A percentile compares a stretch with the other conserved stretches of the same genome.
phyloP scores from a whole-genome alignment of 2,797 vertebrate genomes.

The Gadopsis marmoratus region DNA sequence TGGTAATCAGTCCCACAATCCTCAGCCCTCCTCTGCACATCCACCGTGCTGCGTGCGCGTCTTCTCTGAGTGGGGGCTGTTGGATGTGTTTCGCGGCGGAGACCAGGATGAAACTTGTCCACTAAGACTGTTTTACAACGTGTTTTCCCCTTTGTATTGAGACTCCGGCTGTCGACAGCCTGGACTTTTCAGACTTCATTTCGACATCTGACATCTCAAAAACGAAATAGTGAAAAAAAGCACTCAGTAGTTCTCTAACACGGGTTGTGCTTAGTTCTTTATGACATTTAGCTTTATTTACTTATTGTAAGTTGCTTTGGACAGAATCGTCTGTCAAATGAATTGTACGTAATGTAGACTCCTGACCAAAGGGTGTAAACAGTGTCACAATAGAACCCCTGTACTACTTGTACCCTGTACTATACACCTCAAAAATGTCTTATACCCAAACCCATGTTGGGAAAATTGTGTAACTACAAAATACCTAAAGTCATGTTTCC shows the following conservation, averaged over 20 bases:
- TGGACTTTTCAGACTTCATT: background rate
- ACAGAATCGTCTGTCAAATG: background rate
- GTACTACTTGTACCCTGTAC: no score
- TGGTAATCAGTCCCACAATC: constrained; percentile 82
- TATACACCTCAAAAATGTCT: background rate
- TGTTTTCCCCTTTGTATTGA: background rate
- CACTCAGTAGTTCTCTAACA: background rate
- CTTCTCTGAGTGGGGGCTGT: constrained; percentile 4
- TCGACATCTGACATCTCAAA: background rate
- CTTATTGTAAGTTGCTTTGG: background rate
- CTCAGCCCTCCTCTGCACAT: constrained; percentile 65
- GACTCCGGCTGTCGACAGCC: background rate
- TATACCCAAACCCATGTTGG: background rate
- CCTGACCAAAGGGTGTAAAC: background rate
- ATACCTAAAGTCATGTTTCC: background rate
- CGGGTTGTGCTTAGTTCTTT: background rate
- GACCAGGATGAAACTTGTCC: constrained; percentile 28
- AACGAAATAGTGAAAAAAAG: background rate
- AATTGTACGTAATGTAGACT: background rate
- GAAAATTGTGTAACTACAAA: background rate
- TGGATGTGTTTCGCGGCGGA: background rate
- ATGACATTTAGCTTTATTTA: background rate
- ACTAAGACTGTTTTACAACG: background rate
- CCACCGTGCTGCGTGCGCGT: constrained; percentile 13
- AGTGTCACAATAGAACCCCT: background rate